Percentiles rank a stretch among this genome's conserved stretches.
Evolutionary conservation across 2,797 vertebrate genomes (phyloP).

Genomic region (Hydrolagus colliei): DNA sequence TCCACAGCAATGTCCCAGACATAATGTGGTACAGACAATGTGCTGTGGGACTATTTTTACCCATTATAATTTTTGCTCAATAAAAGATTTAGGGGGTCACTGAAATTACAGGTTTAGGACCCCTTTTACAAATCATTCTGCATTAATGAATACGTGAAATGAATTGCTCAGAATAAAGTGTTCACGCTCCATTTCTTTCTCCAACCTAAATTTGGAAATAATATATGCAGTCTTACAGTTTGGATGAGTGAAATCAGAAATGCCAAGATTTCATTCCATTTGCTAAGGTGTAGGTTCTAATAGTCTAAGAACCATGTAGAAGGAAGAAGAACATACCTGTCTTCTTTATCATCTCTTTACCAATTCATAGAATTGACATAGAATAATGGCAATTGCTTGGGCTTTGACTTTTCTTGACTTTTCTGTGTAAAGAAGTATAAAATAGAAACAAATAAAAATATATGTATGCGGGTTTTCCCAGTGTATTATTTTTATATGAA

Average conservation of each 20-base stretch:
- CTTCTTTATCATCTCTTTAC: not conserved
- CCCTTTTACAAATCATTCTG: not conserved
- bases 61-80: not conserved
- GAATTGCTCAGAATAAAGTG: not conserved
- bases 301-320: not conserved
- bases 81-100: not conserved
- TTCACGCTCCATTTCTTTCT: not conserved
- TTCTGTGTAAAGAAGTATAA: no score
- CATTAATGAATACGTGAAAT: not conserved
- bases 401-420: no score
- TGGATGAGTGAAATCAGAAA: not conserved
- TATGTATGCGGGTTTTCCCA: no score
- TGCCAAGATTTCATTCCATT: not conserved
- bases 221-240: not conserved
- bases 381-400: no score
- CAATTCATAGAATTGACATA: not conserved
- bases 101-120: not conserved
- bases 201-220: no score
- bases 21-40: not conserved
- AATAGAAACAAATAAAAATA: no score
- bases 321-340: not conserved
- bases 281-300: not conserved
- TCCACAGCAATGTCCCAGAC: not conserved
- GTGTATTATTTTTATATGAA: no score
- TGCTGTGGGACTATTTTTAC: not conserved